phyloP scores from a whole-genome alignment of 2,797 vertebrate species.

The Eulemur albifrons region DNA sequence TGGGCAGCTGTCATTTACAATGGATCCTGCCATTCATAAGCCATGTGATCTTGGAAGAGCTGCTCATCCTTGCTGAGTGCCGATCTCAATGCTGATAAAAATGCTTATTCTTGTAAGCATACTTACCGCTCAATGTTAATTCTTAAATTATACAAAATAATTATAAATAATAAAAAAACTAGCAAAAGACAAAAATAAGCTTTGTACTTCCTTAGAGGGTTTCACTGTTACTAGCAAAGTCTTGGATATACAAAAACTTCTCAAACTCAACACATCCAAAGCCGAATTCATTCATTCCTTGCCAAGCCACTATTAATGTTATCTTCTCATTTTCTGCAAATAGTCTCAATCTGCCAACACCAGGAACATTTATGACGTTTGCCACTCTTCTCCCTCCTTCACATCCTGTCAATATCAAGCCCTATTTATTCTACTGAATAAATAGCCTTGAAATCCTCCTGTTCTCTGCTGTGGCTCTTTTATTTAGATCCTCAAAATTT shows the following conservation, averaged over 20 bases:
- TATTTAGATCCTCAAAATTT: constrained; percentile 13
- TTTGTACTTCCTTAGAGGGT: background rate
- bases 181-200: background rate
- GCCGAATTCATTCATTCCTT: background rate
- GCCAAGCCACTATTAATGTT: background rate
- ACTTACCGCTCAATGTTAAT: background rate
- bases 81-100: background rate
- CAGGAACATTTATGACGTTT: background rate
- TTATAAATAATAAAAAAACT: background rate
- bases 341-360: background rate
- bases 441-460: background rate
- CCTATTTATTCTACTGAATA: background rate
- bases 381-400: background rate
- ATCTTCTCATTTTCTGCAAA: background rate
- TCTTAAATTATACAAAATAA: background rate
- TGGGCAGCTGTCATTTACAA: background rate
- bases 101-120: background rate
- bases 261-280: background rate
- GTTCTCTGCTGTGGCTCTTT: background rate
- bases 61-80: background rate
- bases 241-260: background rate
- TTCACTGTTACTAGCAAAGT: background rate
- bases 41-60: background rate
- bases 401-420: background rate
- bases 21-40: background rate